Evolutionary conservation across 2,797 vertebrate genomes (phyloP).

Genomic region (Pseudocheirus occidentalis): DNA sequence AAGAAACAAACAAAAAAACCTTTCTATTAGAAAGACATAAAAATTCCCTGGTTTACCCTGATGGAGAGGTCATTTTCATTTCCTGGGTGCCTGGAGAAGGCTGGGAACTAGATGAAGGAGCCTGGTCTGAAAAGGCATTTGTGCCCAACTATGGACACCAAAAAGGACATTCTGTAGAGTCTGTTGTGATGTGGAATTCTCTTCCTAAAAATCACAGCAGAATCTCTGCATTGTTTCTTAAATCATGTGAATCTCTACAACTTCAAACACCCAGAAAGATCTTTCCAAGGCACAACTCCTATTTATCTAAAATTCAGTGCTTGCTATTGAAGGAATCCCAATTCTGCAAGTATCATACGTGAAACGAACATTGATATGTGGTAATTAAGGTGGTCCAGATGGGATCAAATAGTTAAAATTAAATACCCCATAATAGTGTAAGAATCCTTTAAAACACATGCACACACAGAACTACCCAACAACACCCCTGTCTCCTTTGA

Average conservation of each 20-base stretch:
- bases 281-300: neutral
- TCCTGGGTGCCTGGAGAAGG: neutral
- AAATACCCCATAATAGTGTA: conserved; percentile 54
- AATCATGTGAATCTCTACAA: neutral
- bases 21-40: neutral
- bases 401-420: neutral
- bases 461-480: conserved; percentile 55
- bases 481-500: conserved; percentile 61
- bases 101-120: neutral
- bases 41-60: neutral
- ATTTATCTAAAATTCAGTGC: conserved; percentile 15
- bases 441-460: neutral
- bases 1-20: conserved; percentile 34
- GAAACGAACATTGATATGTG: neutral
- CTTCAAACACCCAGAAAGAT: no score
- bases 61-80: neutral
- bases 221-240: neutral
- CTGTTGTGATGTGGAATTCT: neutral
- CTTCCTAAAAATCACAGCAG: neutral
- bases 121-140: neutral
- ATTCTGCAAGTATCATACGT: conserved; percentile 56
- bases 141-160: neutral
- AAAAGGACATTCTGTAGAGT: neutral
- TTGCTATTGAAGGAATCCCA: conserved; percentile 67
- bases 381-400: neutral